Percentiles rank a stretch among this genome's conserved stretches.
phyloP scores from a whole-genome alignment of 2,113 vertebrate genomes.

The Leucopsar rothschildi region DNA sequence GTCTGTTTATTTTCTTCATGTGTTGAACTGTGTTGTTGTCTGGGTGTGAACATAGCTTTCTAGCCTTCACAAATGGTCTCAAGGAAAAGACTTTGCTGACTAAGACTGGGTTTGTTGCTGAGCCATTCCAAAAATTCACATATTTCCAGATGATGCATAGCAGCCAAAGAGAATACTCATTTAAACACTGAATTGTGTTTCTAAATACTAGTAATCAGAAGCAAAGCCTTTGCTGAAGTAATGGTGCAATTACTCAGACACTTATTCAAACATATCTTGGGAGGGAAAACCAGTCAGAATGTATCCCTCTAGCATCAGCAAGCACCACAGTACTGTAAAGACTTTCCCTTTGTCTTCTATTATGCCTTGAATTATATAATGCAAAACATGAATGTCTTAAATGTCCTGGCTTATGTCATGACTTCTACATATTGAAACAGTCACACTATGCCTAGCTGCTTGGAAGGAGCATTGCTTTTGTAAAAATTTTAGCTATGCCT shows the following conservation, averaged over 20 bases:
- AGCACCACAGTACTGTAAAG: neutral
- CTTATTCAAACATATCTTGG: neutral
- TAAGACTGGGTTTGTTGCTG: neutral
- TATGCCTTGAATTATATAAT: neutral
- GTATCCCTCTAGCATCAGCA: neutral
- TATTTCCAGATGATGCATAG: neutral
- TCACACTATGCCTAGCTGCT: neutral
- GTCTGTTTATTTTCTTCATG: constrained; percentile 62
- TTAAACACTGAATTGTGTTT: neutral
- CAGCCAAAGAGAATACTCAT: neutral
- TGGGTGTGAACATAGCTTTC: constrained; percentile 28
- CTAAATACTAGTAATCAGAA: neutral
- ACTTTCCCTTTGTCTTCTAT: neutral
- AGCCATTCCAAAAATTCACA: neutral
- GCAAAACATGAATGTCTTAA: constrained; percentile 23
- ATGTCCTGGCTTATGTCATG: constrained; percentile 24
- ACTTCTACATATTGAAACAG: constrained; percentile 8
- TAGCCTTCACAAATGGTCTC: neutral
- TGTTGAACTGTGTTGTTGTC: constrained; percentile 22
- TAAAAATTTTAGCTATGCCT: neutral
- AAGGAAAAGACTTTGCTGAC: neutral
- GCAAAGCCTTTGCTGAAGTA: neutral
- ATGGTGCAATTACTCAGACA: neutral
- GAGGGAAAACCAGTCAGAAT: accelerated
- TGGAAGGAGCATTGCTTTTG: neutral